A percentile compares a stretch with the other conserved stretches of the same genome.
Evolutionary conservation across 2,888 invertebrate species (phyloP).

Genomic region (Drosophila mercatorum): DNA sequence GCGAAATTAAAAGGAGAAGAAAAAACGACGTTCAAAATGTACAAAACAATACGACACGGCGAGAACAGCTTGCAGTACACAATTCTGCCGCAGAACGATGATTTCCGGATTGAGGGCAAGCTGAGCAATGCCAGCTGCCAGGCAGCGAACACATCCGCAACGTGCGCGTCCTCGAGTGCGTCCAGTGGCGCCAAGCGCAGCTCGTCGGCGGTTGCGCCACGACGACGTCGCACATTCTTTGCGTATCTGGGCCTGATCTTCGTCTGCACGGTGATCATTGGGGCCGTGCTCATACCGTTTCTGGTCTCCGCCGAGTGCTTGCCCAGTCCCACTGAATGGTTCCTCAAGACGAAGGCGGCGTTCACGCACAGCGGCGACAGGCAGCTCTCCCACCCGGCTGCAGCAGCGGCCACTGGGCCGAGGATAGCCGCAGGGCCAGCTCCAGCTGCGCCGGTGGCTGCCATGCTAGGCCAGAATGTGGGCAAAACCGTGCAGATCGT

Average conservation of each 20-base stretch:
- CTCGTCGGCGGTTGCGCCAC: conserved; percentile 30
- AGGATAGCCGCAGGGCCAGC: neutral
- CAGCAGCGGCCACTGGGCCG: neutral
- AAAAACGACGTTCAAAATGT: conserved; percentile 85
- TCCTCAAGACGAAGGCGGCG: conserved; percentile 82
- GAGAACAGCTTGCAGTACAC: conserved; percentile 91
- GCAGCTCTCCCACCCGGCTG: conserved; percentile 16
- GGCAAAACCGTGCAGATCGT: conserved; percentile 79
- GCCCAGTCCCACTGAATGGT: conserved; percentile 84
- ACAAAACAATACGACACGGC: conserved; percentile 90
- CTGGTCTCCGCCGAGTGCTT: conserved; percentile 83
- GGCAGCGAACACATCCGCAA: conserved; percentile 56
- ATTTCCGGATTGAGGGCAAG: conserved; percentile 87
- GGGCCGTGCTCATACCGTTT: conserved; percentile 83
- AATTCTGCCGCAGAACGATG: conserved; percentile 90
- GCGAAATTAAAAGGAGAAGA: neutral
- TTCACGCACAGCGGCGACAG: conserved; percentile 62
- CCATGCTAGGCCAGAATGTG: conserved; percentile 61
- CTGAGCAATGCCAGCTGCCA: conserved; percentile 86
- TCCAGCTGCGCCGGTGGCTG: conserved; percentile 25
- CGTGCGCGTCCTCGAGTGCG: conserved; percentile 16
- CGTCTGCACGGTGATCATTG: conserved; percentile 84
- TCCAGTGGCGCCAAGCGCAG: conserved; percentile 16
- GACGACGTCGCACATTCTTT: conserved; percentile 82
- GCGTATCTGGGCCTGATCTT: conserved; percentile 84